Percentiles rank a stretch among this genome's conserved stretches.
These are phyloP conservation scores for Aegotheles bennettii DNA, from an alignment of 2,113 vertebrate species.

Conservation along the genomic window DNA sequence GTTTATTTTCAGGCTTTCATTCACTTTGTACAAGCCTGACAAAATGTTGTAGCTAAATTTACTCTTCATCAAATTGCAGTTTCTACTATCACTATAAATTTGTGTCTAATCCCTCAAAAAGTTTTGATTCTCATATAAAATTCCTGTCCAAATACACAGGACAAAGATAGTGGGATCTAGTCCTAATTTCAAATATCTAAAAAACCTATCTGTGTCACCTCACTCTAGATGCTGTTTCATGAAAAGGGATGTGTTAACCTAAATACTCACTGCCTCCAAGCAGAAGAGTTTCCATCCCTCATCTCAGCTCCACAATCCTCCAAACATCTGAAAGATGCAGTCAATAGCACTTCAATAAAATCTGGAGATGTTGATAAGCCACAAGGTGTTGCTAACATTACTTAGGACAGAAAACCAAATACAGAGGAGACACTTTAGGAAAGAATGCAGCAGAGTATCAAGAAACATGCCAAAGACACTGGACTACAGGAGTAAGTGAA, in stretches of 20 bases:
- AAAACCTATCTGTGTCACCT: no score
- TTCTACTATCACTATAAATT: background rate
- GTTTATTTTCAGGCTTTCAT: background rate
- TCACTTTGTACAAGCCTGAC: background rate
- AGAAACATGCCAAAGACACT: background rate
- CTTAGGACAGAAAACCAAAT: background rate
- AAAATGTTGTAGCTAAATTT: background rate
- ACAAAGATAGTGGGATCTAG: background rate
- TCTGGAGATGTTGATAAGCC: background rate
- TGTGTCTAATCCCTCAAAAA: background rate
- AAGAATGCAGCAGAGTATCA: background rate
- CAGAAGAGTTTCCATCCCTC: no score
- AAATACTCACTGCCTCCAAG: no score
- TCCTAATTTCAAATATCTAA: background rate
- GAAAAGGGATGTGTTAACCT: no score
- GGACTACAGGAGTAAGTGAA: background rate
- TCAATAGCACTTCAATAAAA: background rate
- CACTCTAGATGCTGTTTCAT: no score
- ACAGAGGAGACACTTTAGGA: background rate
- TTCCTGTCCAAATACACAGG: background rate
- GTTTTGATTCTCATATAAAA: background rate
- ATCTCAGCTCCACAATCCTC: no score
- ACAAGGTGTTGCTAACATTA: background rate
- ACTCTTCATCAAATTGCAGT: background rate
- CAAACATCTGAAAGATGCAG: background rate